Conservation (phyloP, 2,113 vertebrate genomes). For the Diadophis punctatus region DNA sequence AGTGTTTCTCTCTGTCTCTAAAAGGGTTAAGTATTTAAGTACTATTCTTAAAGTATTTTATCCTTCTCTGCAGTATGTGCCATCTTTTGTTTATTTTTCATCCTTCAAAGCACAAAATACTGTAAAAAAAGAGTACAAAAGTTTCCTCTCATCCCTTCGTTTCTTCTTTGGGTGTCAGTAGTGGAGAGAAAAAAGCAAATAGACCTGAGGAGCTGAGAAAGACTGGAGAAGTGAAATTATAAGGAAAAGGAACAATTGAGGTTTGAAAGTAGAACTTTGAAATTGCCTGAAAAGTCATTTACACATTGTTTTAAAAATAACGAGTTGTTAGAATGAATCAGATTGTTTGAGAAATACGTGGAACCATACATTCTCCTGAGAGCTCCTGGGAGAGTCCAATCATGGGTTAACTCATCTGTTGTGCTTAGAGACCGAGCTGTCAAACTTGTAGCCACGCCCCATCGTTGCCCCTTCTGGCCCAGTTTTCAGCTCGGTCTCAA, state of each 20-base stretch:
- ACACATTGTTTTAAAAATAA: background rate
- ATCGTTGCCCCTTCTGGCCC: too few relatives aligned
- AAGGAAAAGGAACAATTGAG: background rate
- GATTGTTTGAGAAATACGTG: background rate
- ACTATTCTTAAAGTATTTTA: background rate
- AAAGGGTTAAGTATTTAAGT: background rate
- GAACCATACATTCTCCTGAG: background rate
- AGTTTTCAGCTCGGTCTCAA: too few relatives aligned
- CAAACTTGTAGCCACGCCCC: too few relatives aligned
- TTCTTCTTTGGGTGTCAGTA: background rate
- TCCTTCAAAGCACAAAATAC: background rate
- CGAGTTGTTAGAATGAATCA: background rate
- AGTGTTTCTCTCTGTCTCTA: background rate
- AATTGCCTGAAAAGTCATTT: background rate
- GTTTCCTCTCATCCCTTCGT: background rate
- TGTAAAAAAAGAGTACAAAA: background rate
- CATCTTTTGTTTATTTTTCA: background rate
- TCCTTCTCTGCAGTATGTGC: background rate
- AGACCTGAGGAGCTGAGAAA: background rate
- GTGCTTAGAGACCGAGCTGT: too few relatives aligned
- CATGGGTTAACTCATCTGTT: too few relatives aligned
- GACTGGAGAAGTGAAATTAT: background rate
- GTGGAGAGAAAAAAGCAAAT: background rate
- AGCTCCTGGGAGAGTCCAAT: too few relatives aligned
- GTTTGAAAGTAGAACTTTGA: background rate